Evolutionary conservation across 1,140 invertebrate genomes (phyloP).

Genomic region (Drosophila bocqueti): DNA sequence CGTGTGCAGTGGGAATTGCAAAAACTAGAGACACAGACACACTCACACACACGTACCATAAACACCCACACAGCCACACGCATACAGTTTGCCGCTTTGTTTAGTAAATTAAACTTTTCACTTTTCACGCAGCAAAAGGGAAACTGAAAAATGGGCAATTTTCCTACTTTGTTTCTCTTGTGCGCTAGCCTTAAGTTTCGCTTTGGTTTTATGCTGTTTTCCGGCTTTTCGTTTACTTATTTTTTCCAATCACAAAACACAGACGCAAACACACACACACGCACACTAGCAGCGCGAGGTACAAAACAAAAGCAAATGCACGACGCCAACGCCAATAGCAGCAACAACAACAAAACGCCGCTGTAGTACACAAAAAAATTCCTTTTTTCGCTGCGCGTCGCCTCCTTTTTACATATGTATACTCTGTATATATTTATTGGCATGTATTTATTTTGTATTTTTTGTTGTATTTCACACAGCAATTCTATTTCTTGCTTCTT

Average conservation of each 20-base stretch:
- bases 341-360: slow-evolving; percentile 34
- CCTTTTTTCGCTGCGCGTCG: slow-evolving; percentile 64
- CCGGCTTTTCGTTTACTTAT: slow-evolving; percentile 28
- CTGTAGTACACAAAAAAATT: slow-evolving; percentile 75
- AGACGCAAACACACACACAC: slow-evolving; percentile 16
- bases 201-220: slow-evolving; percentile 34
- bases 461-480: slow-evolving; percentile 50
- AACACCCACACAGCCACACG: slow-evolving; percentile 39
- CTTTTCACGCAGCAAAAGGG: slow-evolving; percentile 63
- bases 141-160: slow-evolving; percentile 50
- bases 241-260: slow-evolving; percentile 49
- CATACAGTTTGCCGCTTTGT: slow-evolving; percentile 61
- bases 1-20: slow-evolving; percentile 75
- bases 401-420: slow-evolving; percentile 52
- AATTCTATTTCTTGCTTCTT: slow-evolving; percentile 61
- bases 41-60: slow-evolving; percentile 26
- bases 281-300: slow-evolving; percentile 14
- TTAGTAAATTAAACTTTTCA: slow-evolving; percentile 83
- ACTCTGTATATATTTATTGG: slow-evolving; percentile 24
- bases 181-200: slow-evolving; percentile 14
- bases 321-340: slow-evolving; percentile 42
- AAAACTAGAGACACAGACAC: slow-evolving; percentile 67
- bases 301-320: slow-evolving; percentile 48
- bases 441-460: slow-evolving; percentile 36
- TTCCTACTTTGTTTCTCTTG: slow-evolving; percentile 37